Base-by-base conservation (phyloP, 2,113 vertebrate genomes). In the Xenus cinereus region DNA sequence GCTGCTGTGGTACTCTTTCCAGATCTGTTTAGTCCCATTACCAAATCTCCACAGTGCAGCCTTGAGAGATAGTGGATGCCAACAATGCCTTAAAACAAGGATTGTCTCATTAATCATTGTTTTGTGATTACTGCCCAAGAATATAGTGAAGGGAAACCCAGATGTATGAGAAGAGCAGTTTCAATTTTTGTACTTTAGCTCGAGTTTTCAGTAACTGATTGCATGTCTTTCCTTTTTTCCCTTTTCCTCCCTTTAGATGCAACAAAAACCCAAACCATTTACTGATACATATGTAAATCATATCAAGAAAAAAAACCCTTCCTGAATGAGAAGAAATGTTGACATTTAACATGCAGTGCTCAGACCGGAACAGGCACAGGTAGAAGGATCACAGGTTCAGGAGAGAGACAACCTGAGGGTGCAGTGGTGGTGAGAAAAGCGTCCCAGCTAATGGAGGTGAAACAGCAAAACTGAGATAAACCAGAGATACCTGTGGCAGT, bases 91-190 rank as follows among this genome's bases (percentile, higher is more conserved):
- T 80, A 48, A 94, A 93, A 90, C 35, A 85, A 87, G 43, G 50
- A 66, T 46, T 63, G 46, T 57, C 54, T 94, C 67, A 95, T 90
- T 84, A 93, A 96, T 93, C 10, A 23, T 56, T 73, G 26, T 43
- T 87, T 91, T 92, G 56, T 91, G 41, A 85, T 90, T 88, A 89
- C 48, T 95, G 96, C 45, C 67, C 66, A 27, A 33, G n/a, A 79
- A 75, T 67, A 57, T 57, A 83, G 51, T 39, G 39, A 67, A 67
- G 62, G 56, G 37, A 66, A 46, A 77, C 6, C 32, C 59, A 22
- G 56, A 64, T 12, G 12, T 75, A 67, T 26, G 7, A 73, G 45
- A 74, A 69, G 14, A 72, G 27, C 28, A 72, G 57, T 75, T 75
- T 39, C n/a, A 17, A n/a, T 10, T 66, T 45, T 27, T 79, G 37